Conservation (phyloP, 1,140 invertebrate species). For the Rhopalosiphum padi region DNA sequence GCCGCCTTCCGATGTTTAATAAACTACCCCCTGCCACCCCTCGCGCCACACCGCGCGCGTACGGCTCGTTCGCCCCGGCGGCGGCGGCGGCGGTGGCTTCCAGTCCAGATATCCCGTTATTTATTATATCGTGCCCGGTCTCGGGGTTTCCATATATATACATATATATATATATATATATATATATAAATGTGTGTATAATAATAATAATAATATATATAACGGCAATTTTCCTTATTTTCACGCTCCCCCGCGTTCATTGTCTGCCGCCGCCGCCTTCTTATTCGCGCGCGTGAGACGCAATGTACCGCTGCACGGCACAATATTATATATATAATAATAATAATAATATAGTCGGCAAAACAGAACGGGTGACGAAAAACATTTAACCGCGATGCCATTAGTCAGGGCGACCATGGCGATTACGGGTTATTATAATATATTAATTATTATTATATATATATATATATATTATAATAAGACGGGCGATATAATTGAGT, state of each 20-base stretch:
- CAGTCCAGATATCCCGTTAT: constrained; percentile 58
- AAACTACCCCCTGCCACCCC: constrained; percentile 51
- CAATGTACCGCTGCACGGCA: not conserved
- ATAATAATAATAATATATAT: constrained; percentile 30
- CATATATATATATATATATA: not conserved
- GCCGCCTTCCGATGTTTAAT: constrained; percentile 58
- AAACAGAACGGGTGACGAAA: constrained; percentile 23
- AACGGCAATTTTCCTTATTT: constrained; percentile 58
- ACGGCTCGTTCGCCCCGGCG: constrained; percentile 38
- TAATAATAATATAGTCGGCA: not conserved
- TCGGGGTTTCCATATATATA: constrained; percentile 34
- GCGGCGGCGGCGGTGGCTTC: constrained; percentile 28
- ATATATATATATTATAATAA: not conserved
- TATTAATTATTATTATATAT: constrained; percentile 3
- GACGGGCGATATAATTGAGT: not conserved
- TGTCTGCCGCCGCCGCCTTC: constrained; percentile 24
- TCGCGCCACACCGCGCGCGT: constrained; percentile 4
- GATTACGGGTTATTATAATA: not conserved
- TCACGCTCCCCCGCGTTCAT: constrained; percentile 57
- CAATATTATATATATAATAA: not conserved
- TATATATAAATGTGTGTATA: not conserved
- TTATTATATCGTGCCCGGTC: constrained; percentile 51
- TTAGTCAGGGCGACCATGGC: not conserved
- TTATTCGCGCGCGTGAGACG: not conserved
- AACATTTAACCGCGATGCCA: constrained; percentile 14